phyloP scores from a whole-genome alignment of 2,113 vertebrate genomes.

The Nibea albiflora region DNA sequence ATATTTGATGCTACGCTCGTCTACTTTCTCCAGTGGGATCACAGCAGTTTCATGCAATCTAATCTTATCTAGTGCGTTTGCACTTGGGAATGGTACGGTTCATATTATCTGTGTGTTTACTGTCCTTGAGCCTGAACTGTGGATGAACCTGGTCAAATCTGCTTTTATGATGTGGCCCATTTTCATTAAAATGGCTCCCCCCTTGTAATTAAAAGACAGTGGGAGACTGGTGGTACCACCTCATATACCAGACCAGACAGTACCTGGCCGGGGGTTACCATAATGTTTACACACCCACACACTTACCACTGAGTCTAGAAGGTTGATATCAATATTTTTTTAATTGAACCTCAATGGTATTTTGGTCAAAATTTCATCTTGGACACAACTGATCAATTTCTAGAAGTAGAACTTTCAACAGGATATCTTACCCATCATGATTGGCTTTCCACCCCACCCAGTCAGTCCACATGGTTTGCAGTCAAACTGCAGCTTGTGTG shows the following conservation, averaged over 20 bases:
- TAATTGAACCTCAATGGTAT: background rate
- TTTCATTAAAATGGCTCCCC: conserved; percentile 76
- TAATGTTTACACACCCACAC: conserved; percentile 76
- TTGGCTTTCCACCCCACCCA: background rate
- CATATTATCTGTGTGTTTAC: conserved; percentile 69
- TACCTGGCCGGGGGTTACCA: conserved; percentile 72
- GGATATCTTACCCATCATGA: background rate
- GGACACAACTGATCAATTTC: background rate
- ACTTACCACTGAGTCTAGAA: conserved; percentile 42
- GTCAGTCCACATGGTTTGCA: background rate
- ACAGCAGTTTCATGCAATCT: conserved; percentile 37
- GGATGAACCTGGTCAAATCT: conserved; percentile 75
- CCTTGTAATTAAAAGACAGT: conserved; percentile 76
- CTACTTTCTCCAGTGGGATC: background rate
- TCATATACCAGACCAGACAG: conserved; percentile 74
- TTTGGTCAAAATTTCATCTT: background rate
- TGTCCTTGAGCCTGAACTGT: conserved; percentile 77
- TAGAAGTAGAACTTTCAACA: background rate
- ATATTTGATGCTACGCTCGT: background rate
- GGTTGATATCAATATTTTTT: conserved; percentile 10
- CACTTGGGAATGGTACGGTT: conserved; percentile 54
- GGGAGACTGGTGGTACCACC: conserved; percentile 77
- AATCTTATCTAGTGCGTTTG: conserved; percentile 61
- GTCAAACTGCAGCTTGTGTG: background rate
- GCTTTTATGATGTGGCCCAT: conserved; percentile 76